Conservation (phyloP, 2,888 invertebrate species). For the Erebia ligea region DNA sequence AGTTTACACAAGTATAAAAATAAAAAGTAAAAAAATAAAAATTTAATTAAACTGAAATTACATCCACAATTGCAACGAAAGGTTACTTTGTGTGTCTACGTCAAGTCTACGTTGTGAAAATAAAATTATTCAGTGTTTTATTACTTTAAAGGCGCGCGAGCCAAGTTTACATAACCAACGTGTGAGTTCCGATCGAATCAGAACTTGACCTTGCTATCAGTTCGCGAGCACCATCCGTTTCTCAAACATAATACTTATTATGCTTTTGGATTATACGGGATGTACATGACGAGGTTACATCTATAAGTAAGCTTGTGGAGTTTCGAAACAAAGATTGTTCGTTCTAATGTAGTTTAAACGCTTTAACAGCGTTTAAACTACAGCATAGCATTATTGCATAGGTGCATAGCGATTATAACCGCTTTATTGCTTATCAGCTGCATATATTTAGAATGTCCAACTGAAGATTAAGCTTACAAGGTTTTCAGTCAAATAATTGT, state of each 20-base stretch:
- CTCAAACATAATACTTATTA: conserved; percentile 27
- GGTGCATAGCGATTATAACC: not conserved
- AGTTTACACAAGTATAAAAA: too few species aligned
- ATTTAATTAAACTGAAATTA: too few species aligned
- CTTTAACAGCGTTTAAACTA: conserved; percentile 1
- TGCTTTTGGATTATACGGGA: conserved; percentile 22
- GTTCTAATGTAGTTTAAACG: conserved; percentile 12
- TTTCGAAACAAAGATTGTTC: conserved; percentile 28
- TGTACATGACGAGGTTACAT: conserved; percentile 28
- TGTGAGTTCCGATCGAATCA: conserved; percentile 55
- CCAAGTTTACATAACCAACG: conserved; percentile 58
- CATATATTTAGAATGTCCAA: conserved; percentile 19
- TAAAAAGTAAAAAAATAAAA: too few species aligned
- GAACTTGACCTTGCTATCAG: conserved; percentile 68
- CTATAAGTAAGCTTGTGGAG: not conserved
- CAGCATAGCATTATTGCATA: conserved; percentile 1
- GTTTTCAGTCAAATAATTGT: conserved; percentile 15
- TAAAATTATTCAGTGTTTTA: conserved; percentile 19
- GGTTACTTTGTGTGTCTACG: not conserved
- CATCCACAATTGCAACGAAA: too few species aligned
- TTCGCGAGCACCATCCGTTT: conserved; percentile 38
- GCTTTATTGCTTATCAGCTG: conserved; percentile 14
- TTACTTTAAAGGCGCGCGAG: conserved; percentile 35
- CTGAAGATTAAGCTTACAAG: conserved; percentile 26
- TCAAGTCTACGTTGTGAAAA: not conserved